Evolutionary conservation across 2,113 vertebrate species (phyloP).

Genomic region (Stigmatopora argus): DNA sequence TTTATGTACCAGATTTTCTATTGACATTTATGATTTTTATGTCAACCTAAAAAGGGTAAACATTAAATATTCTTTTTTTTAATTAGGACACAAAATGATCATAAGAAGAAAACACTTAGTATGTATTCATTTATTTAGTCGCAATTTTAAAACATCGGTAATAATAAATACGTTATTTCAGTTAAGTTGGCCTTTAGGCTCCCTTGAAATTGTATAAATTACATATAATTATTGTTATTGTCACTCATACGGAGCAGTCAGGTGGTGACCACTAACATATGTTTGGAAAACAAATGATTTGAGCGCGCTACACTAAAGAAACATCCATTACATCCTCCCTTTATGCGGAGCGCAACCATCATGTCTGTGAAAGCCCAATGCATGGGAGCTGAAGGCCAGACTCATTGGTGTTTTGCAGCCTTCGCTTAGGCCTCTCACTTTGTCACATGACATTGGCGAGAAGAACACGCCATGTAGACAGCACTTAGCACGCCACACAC

Average conservation of each 20-base stretch:
- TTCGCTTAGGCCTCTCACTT: slow-evolving; percentile 65
- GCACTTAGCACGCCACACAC: slow-evolving; percentile 68
- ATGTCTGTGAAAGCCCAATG: slow-evolving; percentile 20
- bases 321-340: slow-evolving; percentile 27
- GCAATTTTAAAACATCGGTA: no score
- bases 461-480: slow-evolving; percentile 65
- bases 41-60: background rate
- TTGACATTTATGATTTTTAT: background rate
- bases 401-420: slow-evolving; percentile 85
- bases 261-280: background rate
- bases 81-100: no score
- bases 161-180: no score
- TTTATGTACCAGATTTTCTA: no score
- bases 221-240: background rate
- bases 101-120: no score
- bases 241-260: background rate
- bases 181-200: background rate
- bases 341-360: slow-evolving; percentile 34
- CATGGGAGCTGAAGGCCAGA: slow-evolving; percentile 56
- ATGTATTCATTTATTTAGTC: no score
- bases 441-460: slow-evolving; percentile 31
- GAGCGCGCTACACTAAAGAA: background rate
- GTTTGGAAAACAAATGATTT: background rate
- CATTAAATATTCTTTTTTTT: no score
- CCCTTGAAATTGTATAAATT: background rate